phyloP scores from a whole-genome alignment of 2,113 vertebrate species.

The Dasyornis broadbenti region DNA sequence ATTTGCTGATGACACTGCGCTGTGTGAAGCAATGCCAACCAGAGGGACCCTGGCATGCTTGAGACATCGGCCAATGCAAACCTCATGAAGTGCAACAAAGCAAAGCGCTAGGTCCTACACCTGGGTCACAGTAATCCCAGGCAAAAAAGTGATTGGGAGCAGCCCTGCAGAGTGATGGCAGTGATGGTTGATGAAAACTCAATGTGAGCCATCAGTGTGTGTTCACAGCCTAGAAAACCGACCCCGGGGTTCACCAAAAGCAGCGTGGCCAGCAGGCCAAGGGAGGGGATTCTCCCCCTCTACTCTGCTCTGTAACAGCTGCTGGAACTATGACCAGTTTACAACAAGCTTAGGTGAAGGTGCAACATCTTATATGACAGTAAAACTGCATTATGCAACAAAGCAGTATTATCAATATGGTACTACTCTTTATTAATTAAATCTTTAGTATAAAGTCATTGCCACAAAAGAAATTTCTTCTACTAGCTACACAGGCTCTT shows the following conservation, averaged over 20 bases:
- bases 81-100: not conserved
- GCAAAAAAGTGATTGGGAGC: not conserved
- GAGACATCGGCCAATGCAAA: not conserved
- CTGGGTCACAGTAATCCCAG: not conserved
- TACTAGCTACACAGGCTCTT: slow-evolving; percentile 45
- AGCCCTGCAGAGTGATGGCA: not conserved
- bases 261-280: not conserved
- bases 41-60: rapidly evolving
- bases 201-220: not conserved
- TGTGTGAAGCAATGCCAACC: not conserved
- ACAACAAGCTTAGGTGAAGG: not conserved
- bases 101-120: too few species aligned
- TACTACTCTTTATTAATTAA: slow-evolving; percentile 12
- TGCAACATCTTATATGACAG: not conserved
- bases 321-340: not conserved
- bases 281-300: not conserved
- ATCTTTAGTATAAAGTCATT: slow-evolving; percentile 39
- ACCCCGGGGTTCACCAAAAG: not conserved
- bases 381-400: not conserved
- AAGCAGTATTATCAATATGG: not conserved
- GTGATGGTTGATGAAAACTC: not conserved
- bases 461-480: slow-evolving; percentile 86
- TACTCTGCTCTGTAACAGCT: not conserved
- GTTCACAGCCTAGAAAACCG: not conserved
- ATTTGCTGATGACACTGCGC: rapidly evolving